Evolutionary conservation across 2,113 vertebrate genomes (phyloP), one percentile per base, ranked within the genome.

Genomic region (Ophiodon elongatus): DNA sequence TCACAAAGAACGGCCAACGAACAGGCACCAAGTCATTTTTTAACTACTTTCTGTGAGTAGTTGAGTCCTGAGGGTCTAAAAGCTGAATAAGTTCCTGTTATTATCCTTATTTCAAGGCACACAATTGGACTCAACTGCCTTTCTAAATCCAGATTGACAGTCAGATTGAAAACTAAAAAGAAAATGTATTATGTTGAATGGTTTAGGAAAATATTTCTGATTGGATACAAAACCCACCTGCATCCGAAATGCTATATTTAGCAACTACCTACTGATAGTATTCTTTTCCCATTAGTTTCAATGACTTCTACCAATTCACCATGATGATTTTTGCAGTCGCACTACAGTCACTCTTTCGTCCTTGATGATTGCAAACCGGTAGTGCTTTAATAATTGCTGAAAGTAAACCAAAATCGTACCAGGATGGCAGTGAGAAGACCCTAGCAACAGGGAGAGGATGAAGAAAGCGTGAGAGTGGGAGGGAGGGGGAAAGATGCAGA

Each of bases 381-480:
- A 27, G 81, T 14, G 81, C 85, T 93, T 92, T 91, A 91, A 90
- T 90, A 90, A 88, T 84, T 91, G 79, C 87, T 83, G 73, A 88
- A 91, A 91, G 65, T 89, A 89, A 79, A 77, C 71, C 17, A 33
- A 88, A 93, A 91, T 80, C 11, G 35, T 81, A 92, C 66, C 82
- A 85, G 79, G 86, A 88, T 80, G 86, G 87, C 87, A 65, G 87
- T 67, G 81, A 89, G 91, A 80, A 91, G 92, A 89, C 94, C 94
- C 94, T 95, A 96, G 94, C 95, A 95, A 95, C 95, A 96, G 91
- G 89, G 91, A 94, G 90, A 91, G 91, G 90, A 92, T 84, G 93
- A 93, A 84, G 88, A 90, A 94, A 93, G 86, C 57, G 71, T 83
- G 88, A 92, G 91, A 89, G 93, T 64, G 79, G 76, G 88, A 92